These are phyloP conservation scores for Podarcis lilfordi DNA, from an alignment of 2,797 vertebrate genomes.

Conservation along the genomic window DNA sequence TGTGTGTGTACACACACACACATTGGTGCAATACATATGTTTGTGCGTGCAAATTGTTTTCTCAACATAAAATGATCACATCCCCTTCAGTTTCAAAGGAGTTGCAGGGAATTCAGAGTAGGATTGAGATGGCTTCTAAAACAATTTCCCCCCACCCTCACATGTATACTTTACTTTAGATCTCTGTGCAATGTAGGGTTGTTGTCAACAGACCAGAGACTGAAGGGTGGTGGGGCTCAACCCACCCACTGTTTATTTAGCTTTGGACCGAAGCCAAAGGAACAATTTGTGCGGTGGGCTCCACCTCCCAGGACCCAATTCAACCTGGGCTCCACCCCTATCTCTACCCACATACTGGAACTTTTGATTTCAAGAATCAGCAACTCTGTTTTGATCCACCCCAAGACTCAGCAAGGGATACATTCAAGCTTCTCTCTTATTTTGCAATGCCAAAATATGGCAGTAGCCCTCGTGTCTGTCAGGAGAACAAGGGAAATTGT, in stretches of 20 bases:
- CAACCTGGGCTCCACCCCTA: background rate
- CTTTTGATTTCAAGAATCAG: background rate
- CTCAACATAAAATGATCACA: background rate
- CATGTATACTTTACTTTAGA: no score
- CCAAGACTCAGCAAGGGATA: background rate
- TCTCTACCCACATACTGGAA: background rate
- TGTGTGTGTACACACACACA: background rate
- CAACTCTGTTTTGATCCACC: background rate
- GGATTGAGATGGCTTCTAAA: background rate
- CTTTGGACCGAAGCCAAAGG: no score
- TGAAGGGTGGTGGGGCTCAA: no score
- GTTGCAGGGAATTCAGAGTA: background rate
- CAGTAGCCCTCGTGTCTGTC: background rate
- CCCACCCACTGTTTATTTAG: background rate
- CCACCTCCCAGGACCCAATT: no score
- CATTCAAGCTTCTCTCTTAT: constrained; percentile 30
- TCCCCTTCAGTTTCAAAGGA: background rate
- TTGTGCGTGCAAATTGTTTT: background rate
- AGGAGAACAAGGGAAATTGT: background rate
- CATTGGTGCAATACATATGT: no score
- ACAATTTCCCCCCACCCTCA: no score
- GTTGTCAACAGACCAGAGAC: background rate
- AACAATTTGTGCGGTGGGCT: no score
- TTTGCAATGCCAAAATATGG: constrained; percentile 28
- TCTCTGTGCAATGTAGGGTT: background rate